phyloP scores from a whole-genome alignment of 2,113 vertebrate species.

The Eolophus roseicapilla region DNA sequence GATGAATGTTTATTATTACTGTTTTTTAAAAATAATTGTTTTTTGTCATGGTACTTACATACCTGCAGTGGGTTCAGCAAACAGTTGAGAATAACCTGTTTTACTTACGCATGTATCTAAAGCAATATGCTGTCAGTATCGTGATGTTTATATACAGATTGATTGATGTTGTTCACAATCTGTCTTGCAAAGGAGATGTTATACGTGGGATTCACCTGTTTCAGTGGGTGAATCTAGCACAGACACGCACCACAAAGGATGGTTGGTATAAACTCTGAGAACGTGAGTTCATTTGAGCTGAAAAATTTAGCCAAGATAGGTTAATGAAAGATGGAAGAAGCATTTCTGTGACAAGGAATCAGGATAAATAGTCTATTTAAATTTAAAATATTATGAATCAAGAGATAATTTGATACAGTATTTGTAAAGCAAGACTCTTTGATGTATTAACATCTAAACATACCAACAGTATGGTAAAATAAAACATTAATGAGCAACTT shows the following conservation, averaged over 20 bases:
- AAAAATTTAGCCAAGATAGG: neutral
- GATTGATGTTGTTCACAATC: neutral
- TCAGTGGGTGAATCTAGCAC: neutral
- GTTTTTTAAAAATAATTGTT: neutral
- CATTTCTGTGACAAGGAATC: neutral
- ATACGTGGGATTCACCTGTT: neutral
- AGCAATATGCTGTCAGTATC: neutral
- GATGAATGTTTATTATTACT: neutral
- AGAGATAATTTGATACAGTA: neutral
- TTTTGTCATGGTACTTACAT: neutral
- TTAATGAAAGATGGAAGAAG: neutral
- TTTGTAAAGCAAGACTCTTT: conserved; percentile 29
- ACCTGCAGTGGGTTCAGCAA: neutral
- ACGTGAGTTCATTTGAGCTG: neutral
- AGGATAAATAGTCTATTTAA: neutral
- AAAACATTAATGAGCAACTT: neutral
- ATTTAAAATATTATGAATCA: neutral
- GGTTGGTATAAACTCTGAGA: neutral
- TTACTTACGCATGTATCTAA: neutral
- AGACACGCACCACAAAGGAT: neutral
- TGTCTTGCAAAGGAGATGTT: neutral
- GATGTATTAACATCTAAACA: neutral
- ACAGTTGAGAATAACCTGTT: neutral
- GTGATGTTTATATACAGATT: neutral
- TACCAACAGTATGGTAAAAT: neutral